A percentile compares a stretch with the other conserved stretches of the same genome.
phyloP scores from a whole-genome alignment of 2,888 invertebrate species.

The Perizoma flavofasciatum region DNA sequence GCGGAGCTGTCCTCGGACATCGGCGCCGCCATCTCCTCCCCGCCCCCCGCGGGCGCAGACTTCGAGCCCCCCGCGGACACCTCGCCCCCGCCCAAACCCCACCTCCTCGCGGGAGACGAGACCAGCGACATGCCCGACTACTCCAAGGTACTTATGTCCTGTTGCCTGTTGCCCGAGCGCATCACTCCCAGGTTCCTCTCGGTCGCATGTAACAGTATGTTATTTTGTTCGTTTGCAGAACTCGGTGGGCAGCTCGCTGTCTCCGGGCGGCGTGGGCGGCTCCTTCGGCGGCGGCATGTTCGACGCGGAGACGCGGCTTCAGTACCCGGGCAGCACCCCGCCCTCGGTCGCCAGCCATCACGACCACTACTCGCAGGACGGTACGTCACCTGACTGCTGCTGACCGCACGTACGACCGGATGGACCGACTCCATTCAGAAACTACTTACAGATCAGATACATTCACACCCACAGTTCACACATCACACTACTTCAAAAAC shows the following conservation, averaged over 20 bases:
- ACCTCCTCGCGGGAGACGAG: slow-evolving; percentile 41
- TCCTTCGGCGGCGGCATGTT: slow-evolving; percentile 55
- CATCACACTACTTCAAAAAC: no score
- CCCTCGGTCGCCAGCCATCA: slow-evolving; percentile 36
- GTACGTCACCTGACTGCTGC: slow-evolving; percentile 31
- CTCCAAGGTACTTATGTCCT: slow-evolving; percentile 55
- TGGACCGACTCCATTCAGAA: no score
- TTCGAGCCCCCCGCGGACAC: slow-evolving; percentile 85
- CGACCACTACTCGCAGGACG: slow-evolving; percentile 68
- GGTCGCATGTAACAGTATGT: no score
- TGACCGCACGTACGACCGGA: no score
- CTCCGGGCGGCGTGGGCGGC: slow-evolving; percentile 49
- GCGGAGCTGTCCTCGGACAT: slow-evolving; percentile 91
- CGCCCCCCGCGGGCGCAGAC: slow-evolving; percentile 87
- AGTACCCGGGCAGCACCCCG: slow-evolving; percentile 42
- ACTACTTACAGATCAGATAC: no score
- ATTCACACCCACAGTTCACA: no score
- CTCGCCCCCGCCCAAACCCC: slow-evolving; percentile 42
- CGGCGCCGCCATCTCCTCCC: slow-evolving; percentile 90
- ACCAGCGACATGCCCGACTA: slow-evolving; percentile 62
- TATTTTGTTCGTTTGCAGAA: slow-evolving; percentile 35
- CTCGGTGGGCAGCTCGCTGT: slow-evolving; percentile 51
- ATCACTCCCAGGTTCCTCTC: no score
- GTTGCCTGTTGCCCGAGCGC: no score
- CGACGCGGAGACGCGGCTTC: slow-evolving; percentile 51